These are phyloP conservation scores for Agonopterix arenella DNA, from an alignment of 2,888 invertebrate genomes.

Conservation along the genomic window DNA sequence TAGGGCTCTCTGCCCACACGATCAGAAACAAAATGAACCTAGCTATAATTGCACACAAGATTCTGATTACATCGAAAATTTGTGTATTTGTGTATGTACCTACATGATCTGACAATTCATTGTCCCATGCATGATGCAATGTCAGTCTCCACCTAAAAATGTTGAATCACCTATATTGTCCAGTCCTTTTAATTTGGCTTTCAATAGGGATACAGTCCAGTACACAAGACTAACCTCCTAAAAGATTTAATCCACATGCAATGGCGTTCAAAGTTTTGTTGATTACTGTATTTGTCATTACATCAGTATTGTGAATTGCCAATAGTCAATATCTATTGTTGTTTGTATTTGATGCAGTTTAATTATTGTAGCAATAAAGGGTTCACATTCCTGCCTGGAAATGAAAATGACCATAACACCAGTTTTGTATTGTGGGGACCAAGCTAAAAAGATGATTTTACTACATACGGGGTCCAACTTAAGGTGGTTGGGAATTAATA, in stretches of 20 bases:
- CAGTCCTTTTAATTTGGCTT: constrained; percentile 37
- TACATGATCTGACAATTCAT: not conserved
- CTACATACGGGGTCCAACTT: too few relatives aligned
- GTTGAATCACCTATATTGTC: constrained; percentile 38
- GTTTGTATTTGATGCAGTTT: constrained; percentile 37
- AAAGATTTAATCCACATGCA: not conserved
- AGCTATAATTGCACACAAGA: too few relatives aligned
- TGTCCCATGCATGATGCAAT: constrained; percentile 33
- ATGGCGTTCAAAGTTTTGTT: constrained; percentile 1
- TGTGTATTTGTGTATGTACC: too few relatives aligned
- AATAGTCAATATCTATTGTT: constrained; percentile 24
- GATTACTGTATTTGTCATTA: constrained; percentile 15
- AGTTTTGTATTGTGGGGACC: too few relatives aligned
- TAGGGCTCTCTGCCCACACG: too few relatives aligned
- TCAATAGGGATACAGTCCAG: constrained; percentile 13
- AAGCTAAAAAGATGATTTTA: too few relatives aligned
- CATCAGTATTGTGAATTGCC: constrained; percentile 23
- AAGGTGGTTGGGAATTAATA: too few relatives aligned
- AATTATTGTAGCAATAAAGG: constrained; percentile 31
- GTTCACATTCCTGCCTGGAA: constrained; percentile 6
- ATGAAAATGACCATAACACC: too few relatives aligned
- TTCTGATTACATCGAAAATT: too few relatives aligned
- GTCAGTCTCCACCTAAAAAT: constrained; percentile 27
- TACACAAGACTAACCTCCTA: constrained; percentile 1
- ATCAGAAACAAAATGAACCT: too few relatives aligned